phyloP scores from a whole-genome alignment of 2,797 vertebrate species.

The Argentina silus region DNA sequence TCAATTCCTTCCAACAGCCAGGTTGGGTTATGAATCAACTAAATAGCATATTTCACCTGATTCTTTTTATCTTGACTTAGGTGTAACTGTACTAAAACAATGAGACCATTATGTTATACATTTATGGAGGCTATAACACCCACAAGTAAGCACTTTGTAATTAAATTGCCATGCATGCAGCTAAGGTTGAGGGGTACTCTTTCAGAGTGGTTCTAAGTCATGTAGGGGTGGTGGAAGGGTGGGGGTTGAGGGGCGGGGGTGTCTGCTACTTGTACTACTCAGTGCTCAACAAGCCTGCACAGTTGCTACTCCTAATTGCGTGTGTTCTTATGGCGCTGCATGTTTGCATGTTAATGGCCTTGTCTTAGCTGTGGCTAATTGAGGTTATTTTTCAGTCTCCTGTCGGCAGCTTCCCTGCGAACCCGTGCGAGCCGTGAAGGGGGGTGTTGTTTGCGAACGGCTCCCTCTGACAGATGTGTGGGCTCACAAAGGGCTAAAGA shows the following conservation, averaged over 20 bases:
- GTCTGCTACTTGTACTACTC: neutral
- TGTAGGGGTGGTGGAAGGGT: no score
- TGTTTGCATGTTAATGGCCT: constrained; percentile 22
- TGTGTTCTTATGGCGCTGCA: neutral
- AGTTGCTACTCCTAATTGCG: neutral
- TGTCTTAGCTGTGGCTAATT: constrained; percentile 5
- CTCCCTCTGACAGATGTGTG: constrained; percentile 4
- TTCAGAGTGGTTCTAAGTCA: neutral
- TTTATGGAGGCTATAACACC: neutral
- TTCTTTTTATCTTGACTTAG: neutral
- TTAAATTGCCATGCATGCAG: neutral
- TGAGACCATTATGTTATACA: constrained; percentile 1
- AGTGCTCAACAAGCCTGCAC: neutral
- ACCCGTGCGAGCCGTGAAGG: neutral
- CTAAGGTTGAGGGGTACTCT: neutral
- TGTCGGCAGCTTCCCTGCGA: constrained; percentile 15
- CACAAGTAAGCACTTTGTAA: neutral
- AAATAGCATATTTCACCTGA: neutral
- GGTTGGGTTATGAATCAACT: neutral
- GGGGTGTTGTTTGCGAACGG: neutral
- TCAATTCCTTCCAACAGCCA: neutral
- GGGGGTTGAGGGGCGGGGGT: no score
- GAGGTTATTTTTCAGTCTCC: constrained; percentile 10
- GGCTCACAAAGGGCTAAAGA: neutral
- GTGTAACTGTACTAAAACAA: neutral